phyloP scores from a whole-genome alignment of 2,113 vertebrate species.

The Datnioides undecimradiatus region DNA sequence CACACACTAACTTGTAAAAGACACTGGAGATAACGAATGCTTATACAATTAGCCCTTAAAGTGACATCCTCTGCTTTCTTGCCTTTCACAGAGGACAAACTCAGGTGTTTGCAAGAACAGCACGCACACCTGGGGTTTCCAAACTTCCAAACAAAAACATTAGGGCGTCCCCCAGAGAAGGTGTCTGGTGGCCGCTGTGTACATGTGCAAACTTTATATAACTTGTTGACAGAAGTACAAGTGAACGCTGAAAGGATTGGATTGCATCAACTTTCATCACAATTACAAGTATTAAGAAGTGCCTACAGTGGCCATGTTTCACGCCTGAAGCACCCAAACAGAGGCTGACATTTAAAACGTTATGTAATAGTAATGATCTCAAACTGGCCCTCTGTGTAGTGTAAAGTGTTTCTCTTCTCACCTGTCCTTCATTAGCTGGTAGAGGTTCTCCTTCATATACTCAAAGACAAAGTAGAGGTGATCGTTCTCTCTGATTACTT shows the following conservation, averaged over 20 bases:
- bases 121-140: conserved; percentile 17
- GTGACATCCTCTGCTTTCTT: not conserved
- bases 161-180: not conserved
- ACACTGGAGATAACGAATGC: not conserved
- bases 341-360: not conserved
- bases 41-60: not conserved
- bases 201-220: not conserved
- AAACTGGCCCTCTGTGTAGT: not conserved
- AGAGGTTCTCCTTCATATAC: conserved; percentile 99
- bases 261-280: not conserved
- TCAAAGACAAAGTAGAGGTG: conserved; percentile 99
- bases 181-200: no score
- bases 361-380: not conserved
- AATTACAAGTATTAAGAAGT: not conserved
- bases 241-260: not conserved
- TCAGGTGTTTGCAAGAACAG: not conserved
- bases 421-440: conserved; percentile 99
- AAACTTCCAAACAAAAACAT: conserved; percentile 37
- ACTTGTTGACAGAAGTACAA: not conserved
- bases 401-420: conserved; percentile 69
- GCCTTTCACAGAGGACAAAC: not conserved
- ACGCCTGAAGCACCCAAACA: not conserved
- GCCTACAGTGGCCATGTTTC: not conserved
- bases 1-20: not conserved
- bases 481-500: conserved; percentile 98